phyloP scores from a whole-genome alignment of 2,797 vertebrate species.

The Enteromius anoplus region DNA sequence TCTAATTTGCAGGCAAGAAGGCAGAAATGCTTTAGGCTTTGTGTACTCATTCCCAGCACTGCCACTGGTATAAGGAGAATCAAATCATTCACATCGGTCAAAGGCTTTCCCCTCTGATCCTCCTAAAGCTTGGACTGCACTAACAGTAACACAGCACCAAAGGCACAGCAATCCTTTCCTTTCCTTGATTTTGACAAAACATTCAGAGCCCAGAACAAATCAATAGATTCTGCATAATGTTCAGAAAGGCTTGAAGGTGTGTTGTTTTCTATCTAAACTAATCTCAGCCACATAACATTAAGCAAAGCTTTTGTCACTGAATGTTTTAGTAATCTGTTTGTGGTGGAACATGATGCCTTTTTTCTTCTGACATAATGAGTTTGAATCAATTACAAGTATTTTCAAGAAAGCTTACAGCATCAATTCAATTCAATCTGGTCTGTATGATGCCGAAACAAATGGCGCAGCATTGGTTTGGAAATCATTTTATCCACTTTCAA shows the following conservation, averaged over 20 bases:
- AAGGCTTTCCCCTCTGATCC: slow-evolving; percentile 30
- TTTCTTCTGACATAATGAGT: background rate
- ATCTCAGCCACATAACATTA: background rate
- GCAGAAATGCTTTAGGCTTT: slow-evolving; percentile 35
- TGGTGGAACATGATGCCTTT: background rate
- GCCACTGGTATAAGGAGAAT: slow-evolving; percentile 20
- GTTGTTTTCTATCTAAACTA: background rate
- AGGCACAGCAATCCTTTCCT: slow-evolving; percentile 10
- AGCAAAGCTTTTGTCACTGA: background rate
- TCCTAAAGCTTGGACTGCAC: background rate
- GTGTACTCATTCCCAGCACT: slow-evolving; percentile 12
- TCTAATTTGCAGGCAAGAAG: slow-evolving; percentile 18
- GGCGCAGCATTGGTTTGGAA: background rate
- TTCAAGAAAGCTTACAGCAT: slow-evolving; percentile 23
- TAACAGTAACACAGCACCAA: slow-evolving; percentile 6
- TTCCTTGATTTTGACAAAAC: background rate
- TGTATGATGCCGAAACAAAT: slow-evolving; percentile 31
- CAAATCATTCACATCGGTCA: slow-evolving; percentile 20
- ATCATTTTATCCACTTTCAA: background rate
- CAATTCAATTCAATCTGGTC: slow-evolving; percentile 18
- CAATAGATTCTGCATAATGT: background rate
- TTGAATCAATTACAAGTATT: slow-evolving; percentile 8
- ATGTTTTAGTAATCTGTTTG: slow-evolving; percentile 9
- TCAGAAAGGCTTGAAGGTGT: background rate
- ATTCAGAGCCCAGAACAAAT: background rate